These are phyloP conservation scores for Planococcus citri DNA, from an alignment of 1,140 invertebrate species.

Conservation along the genomic window DNA sequence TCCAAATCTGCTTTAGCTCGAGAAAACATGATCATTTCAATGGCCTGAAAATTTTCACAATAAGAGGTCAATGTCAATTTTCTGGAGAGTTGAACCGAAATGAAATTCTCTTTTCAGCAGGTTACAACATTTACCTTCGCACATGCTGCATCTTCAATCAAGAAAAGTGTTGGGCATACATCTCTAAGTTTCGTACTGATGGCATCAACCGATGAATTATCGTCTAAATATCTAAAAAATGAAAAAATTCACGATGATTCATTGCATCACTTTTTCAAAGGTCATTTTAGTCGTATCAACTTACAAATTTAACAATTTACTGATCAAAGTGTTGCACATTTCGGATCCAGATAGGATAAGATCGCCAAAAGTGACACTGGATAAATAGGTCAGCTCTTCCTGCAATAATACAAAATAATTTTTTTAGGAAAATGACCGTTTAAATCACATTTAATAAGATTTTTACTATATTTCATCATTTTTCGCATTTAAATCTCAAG, in stretches of 20 bases:
- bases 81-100: neutral
- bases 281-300: constrained; percentile 10
- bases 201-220: constrained; percentile 85
- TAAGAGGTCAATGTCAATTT: neutral
- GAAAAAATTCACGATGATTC: neutral
- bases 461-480: too few relatives aligned
- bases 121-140: constrained; percentile 52
- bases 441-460: neutral
- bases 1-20: constrained; percentile 51
- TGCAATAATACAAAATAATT: neutral
- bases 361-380: constrained; percentile 53
- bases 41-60: constrained; percentile 44
- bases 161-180: constrained; percentile 86
- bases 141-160: constrained; percentile 87
- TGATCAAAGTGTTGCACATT: constrained; percentile 59
- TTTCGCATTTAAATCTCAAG: too few relatives aligned
- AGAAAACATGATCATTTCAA: constrained; percentile 72
- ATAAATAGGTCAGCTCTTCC: neutral
- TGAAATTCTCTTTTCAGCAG: neutral
- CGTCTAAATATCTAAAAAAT: constrained; percentile 62
- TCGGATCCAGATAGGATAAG: constrained; percentile 72
- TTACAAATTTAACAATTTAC: constrained; percentile 55
- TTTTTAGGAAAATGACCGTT: neutral
- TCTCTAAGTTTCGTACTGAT: constrained; percentile 79
- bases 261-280: neutral